Base-by-base conservation (phyloP, 1,140 invertebrate species). In the Batillaria attramentaria region DNA sequence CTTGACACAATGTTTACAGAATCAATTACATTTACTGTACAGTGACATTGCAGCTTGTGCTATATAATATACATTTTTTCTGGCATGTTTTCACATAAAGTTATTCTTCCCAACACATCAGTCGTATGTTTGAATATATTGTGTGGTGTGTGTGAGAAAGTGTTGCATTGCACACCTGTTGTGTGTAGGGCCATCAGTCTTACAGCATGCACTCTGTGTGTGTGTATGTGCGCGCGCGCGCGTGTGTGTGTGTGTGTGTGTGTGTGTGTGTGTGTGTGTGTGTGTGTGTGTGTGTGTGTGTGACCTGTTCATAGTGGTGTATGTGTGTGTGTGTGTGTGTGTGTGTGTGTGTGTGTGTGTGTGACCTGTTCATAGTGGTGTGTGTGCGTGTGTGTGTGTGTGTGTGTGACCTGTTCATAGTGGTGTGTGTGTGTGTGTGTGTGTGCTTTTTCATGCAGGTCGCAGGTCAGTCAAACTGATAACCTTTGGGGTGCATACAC, bases 241-340 rank as follows among this genome's bases (percentile, higher is more conserved):
- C 57, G 24, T 24, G 24, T n/a, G 31, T 60, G 6, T 8, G 57
- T 60, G 57, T 60, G 57, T 60, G 57, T 60, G 57, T 60, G 6
- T 60, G 57, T 60, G 57, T 60, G 57, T 60, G 57, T 60, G 57
- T 60, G 57, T 60, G 57, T 60, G 57, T 60, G 57, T 60, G 57
- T 60, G 57, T 60, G 57, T 60, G 57, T 60, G 57, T 60, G 24
- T 60, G 24, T 13, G 24, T 60, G 57, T n/a, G 8, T 60, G 57
- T 60, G 57, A 62, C n/a, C 8, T n/a, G 24, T 18, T 18, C 33
- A 62, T 18, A 10, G 57, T 62, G 57, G 57, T 62, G 57, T 62
- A n/a, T 62, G 57, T 62, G 57, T 10, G 57, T 62, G n/a, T 62
- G 57, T n/a, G n/a, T 62, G 57, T n/a, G n/a, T 62, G 57, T 62